Evolutionary conservation across 2,888 invertebrate genomes (phyloP).

Genomic region (Lumbricus terrestris): DNA sequence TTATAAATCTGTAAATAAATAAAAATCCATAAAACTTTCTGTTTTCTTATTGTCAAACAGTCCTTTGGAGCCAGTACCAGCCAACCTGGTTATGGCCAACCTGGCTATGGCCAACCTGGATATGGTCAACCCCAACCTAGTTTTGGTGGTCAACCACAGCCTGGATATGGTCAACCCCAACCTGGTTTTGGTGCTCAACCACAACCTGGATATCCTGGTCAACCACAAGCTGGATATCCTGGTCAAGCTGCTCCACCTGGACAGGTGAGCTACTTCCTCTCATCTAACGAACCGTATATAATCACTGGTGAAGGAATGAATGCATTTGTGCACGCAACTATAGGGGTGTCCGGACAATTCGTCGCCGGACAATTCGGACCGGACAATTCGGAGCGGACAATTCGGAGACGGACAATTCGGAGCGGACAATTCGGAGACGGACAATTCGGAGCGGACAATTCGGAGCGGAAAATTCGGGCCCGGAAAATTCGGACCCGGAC

Average conservation of each 20-base stretch:
- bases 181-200: not conserved
- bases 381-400: too few relatives aligned
- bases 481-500: too few relatives aligned
- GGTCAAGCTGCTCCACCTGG: not conserved
- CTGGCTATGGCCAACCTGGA: not conserved
- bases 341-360: too few relatives aligned
- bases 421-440: too few relatives aligned
- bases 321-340: too few relatives aligned
- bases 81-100: constrained; percentile 5
- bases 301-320: too few relatives aligned
- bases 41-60: not conserved
- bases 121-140: not conserved
- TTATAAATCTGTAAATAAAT: not conserved
- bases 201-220: not conserved
- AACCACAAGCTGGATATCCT: not conserved
- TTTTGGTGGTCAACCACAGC: not conserved
- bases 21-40: not conserved
- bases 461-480: too few relatives aligned
- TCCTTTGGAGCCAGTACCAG: not conserved
- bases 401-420: too few relatives aligned
- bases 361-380: too few relatives aligned
- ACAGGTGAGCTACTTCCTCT: not conserved
- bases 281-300: not conserved
- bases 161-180: not conserved
- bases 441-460: too few relatives aligned